These are phyloP conservation scores for Cheirogaleus major DNA, from an alignment of 2,797 vertebrate species.

Conservation along the genomic window DNA sequence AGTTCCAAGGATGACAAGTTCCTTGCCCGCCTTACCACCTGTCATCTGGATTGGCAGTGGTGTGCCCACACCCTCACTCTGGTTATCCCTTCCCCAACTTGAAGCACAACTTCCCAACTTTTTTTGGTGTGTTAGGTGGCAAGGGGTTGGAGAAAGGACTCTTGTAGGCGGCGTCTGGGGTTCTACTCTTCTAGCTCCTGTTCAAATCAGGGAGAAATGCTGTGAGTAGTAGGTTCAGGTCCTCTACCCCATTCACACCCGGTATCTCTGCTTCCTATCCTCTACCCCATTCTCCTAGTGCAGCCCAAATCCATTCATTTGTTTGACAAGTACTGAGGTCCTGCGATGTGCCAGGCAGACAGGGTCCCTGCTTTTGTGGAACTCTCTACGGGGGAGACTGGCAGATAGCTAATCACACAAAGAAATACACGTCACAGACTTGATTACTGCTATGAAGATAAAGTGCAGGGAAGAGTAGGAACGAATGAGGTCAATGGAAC, in stretches of 20 bases:
- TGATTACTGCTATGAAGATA: background rate
- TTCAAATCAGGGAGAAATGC: background rate
- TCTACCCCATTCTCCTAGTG: background rate
- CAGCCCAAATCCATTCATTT: background rate
- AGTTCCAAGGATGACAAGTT: background rate
- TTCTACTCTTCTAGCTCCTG: background rate
- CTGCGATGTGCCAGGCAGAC: background rate
- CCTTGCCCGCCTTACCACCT: background rate
- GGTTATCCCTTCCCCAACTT: background rate
- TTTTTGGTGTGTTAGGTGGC: background rate
- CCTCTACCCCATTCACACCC: background rate
- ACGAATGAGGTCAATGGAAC: too few species aligned
- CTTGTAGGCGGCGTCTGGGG: too few species aligned
- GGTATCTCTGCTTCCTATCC: background rate
- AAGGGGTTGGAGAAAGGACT: background rate
- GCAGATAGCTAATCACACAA: background rate
- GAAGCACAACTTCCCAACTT: background rate
- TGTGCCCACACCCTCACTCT: background rate
- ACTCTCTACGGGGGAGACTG: background rate
- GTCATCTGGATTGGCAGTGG: background rate
- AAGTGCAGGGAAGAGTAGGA: too few species aligned
- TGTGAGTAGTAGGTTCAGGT: background rate
- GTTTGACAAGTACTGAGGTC: background rate
- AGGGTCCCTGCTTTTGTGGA: background rate
- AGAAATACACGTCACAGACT: background rate